Evolutionary conservation across 2,113 vertebrate species (phyloP).

Genomic region (Merops nubicus): DNA sequence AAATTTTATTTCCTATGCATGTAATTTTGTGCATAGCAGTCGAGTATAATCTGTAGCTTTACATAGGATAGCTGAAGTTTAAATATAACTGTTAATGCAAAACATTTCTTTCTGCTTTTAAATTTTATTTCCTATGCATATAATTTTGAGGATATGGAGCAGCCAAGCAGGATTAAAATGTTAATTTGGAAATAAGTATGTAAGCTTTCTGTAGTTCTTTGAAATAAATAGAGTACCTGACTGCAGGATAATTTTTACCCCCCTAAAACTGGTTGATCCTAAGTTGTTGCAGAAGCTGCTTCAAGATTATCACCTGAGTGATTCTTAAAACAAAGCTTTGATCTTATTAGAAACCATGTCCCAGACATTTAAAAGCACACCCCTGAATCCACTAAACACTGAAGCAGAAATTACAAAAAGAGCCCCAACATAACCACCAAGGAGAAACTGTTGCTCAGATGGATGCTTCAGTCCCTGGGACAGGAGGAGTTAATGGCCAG

Average conservation of each 20-base stretch:
- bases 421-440: not conserved
- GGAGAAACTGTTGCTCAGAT: not conserved
- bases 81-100: not conserved
- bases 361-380: not conserved
- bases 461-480: not conserved
- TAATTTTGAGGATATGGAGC: not conserved
- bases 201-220: not conserved
- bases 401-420: not conserved
- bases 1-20: not conserved
- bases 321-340: not conserved
- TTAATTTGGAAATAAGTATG: not conserved
- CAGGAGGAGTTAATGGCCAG: not conserved
- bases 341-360: not conserved
- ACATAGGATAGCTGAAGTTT: not conserved
- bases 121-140: not conserved
- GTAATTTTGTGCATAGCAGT: too few relatives aligned
- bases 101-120: not conserved
- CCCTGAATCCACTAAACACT: not conserved
- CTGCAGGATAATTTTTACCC: not conserved
- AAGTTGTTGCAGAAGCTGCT: not conserved
- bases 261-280: not conserved
- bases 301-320: not conserved
- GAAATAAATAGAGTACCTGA: not conserved
- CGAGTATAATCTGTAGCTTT: not conserved
- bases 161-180: not conserved